Conservation (phyloP, 2,113 vertebrate genomes). For the Strix aluco region DNA sequence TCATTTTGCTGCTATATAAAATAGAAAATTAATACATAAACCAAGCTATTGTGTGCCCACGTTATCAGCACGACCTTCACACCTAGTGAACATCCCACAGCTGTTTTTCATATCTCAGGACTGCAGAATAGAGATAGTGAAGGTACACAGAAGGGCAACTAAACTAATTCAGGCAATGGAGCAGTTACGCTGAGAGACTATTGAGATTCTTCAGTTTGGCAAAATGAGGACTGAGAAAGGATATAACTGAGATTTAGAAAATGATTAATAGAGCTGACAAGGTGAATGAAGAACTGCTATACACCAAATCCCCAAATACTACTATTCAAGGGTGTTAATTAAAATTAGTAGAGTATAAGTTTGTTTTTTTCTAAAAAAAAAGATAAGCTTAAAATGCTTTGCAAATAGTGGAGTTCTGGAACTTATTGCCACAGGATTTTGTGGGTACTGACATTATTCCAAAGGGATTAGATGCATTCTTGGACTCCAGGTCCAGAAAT, state of each 20-base stretch:
- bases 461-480: neutral
- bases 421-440: neutral
- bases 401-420: neutral
- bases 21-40: neutral
- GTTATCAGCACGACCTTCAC: neutral
- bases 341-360: neutral
- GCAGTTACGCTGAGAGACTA: neutral
- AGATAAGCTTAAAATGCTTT: neutral
- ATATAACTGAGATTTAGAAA: neutral
- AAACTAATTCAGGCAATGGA: neutral
- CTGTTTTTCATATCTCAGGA: neutral
- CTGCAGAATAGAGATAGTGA: neutral
- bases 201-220: neutral
- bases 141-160: neutral
- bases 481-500: neutral
- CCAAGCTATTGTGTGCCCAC: neutral
- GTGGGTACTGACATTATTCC: neutral
- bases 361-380: neutral
- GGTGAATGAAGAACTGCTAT: neutral
- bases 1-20: neutral
- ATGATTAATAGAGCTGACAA: neutral
- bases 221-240: neutral
- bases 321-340: neutral
- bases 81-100: neutral
- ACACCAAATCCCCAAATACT: neutral